Conservation (phyloP, 2,113 vertebrate species). For the Campylorhamphus procurvoides region DNA sequence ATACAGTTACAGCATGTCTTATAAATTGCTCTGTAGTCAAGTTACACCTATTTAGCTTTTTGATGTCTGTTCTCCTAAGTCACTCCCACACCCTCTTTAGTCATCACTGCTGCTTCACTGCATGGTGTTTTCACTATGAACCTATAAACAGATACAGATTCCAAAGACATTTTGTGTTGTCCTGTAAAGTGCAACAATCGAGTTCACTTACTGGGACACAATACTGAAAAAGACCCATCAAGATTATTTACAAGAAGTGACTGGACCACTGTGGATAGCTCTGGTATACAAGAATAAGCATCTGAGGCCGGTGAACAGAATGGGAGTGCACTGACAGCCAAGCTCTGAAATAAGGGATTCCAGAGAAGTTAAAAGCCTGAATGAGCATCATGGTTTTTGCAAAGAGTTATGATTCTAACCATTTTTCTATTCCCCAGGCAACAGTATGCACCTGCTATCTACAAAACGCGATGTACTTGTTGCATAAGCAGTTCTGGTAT, state of each 20-base stretch:
- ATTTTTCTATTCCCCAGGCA: background rate
- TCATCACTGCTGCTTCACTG: background rate
- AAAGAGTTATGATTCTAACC: background rate
- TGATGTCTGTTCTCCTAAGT: background rate
- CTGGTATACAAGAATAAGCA: background rate
- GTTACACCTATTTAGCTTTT: background rate
- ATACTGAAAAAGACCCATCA: background rate
- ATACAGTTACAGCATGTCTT: background rate
- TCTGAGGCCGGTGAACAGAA: background rate
- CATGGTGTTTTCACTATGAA: background rate
- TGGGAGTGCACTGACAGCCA: background rate
- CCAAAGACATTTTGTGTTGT: background rate
- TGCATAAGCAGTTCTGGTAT: background rate
- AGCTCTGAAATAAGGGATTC: background rate
- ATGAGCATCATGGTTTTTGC: background rate
- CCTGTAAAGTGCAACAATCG: background rate
- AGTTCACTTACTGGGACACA: background rate
- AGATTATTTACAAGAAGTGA: background rate
- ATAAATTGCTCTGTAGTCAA: background rate
- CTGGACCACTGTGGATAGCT: background rate
- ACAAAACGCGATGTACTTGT: constrained; percentile 5
- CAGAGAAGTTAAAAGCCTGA: background rate
- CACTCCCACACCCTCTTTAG: background rate
- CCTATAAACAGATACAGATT: background rate
- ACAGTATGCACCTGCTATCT: background rate